phyloP scores from a whole-genome alignment of 2,797 vertebrate genomes.

The Remorina albescens region DNA sequence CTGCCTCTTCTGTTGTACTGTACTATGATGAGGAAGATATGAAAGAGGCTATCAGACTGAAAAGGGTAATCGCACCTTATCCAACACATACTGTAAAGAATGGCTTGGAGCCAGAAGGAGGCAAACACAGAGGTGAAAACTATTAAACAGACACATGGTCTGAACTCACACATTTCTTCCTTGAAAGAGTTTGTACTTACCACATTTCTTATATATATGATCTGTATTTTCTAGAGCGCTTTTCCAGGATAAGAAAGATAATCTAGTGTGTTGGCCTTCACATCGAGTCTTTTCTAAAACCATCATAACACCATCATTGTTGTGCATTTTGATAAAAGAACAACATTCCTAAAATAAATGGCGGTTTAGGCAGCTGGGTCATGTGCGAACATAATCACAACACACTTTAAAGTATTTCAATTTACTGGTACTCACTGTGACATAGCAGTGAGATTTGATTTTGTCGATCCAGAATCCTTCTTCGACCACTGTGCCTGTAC shows the following conservation, averaged over 20 bases:
- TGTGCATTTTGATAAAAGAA: background rate
- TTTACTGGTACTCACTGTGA: slow-evolving; percentile 84
- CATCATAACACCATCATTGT: background rate
- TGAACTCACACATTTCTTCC: background rate
- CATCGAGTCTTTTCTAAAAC: background rate
- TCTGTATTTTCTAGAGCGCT: background rate
- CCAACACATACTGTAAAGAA: background rate
- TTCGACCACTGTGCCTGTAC: slow-evolving; percentile 89
- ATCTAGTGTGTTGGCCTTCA: background rate
- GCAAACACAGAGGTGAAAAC: background rate
- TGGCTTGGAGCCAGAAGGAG: slow-evolving; percentile 4
- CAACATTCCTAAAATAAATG: background rate
- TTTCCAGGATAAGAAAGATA: background rate
- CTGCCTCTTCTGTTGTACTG: slow-evolving; percentile 88
- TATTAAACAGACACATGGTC: background rate
- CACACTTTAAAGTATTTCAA: background rate
- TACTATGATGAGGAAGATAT: slow-evolving; percentile 80
- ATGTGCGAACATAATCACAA: background rate
- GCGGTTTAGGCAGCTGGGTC: background rate
- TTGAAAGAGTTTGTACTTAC: background rate
- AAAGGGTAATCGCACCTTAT: background rate
- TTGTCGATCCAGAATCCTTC: slow-evolving; percentile 96
- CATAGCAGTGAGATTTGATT: slow-evolving; percentile 96
- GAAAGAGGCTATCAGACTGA: background rate
- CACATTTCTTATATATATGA: background rate